A percentile compares a stretch with the other conserved stretches of the same genome.
Conservation (phyloP, 2,113 vertebrate species). For the Oxyura jamaicensis region DNA sequence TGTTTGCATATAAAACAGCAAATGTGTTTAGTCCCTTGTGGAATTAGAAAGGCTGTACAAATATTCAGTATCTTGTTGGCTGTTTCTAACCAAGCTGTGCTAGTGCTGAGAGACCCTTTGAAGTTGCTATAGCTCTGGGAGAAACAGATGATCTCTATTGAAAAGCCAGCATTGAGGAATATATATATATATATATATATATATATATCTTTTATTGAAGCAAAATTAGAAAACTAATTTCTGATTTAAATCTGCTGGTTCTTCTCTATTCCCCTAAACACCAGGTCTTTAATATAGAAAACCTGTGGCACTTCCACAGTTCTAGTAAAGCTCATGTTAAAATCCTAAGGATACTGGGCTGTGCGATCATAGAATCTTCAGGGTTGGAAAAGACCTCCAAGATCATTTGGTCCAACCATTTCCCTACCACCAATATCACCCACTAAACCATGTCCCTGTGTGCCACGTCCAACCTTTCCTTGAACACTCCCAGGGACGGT, state of each 20-base stretch:
- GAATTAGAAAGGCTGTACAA: constrained; percentile 39
- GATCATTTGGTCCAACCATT: no score
- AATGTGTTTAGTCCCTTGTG: not conserved
- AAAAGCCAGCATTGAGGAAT: not conserved
- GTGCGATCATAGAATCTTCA: no score
- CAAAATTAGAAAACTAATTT: constrained; percentile 3
- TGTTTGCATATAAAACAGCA: constrained; percentile 29
- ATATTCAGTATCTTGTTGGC: constrained; percentile 20
- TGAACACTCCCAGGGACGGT: no score
- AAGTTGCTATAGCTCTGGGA: constrained; percentile 2
- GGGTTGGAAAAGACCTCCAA: no score
- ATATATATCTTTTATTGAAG: not conserved
- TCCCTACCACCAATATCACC: no score
- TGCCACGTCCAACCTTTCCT: no score
- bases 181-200: no score
- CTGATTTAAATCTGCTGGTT: not conserved
- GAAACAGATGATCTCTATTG: not conserved
- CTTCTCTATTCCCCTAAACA: not conserved
- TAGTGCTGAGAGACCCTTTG: constrained; percentile 26
- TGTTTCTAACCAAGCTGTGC: constrained; percentile 26
- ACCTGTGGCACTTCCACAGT: not conserved
- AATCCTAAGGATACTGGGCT: not conserved
- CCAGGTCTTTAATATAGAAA: not conserved
- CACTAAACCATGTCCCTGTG: no score
- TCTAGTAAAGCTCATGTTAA: not conserved